Evolutionary conservation across 2,113 vertebrate species (phyloP).

Genomic region (Carassius carassius): DNA sequence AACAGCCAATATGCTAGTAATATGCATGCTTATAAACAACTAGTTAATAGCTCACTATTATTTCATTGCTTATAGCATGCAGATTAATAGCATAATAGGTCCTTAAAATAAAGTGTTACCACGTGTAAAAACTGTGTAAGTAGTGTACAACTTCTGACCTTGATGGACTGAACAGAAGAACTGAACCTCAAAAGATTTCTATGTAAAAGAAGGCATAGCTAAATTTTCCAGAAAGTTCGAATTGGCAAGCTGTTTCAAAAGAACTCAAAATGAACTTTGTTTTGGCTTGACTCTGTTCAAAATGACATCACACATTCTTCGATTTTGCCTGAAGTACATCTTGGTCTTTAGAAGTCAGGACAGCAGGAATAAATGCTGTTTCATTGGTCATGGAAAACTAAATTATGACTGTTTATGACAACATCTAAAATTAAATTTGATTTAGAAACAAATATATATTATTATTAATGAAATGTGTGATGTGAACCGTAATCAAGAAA

Average conservation of each 20-base stretch:
- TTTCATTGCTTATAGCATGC: too few relatives aligned
- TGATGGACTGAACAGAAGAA: not conserved
- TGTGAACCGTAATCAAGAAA: conserved; percentile 2
- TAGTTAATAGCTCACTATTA: too few relatives aligned
- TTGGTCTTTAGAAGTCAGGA: not conserved
- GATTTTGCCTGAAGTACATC: not conserved
- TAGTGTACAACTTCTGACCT: too few relatives aligned
- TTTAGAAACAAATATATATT: not conserved
- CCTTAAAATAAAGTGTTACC: too few relatives aligned
- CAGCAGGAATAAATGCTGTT: not conserved
- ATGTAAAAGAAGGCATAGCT: not conserved
- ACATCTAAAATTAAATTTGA: not conserved
- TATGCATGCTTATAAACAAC: too few relatives aligned
- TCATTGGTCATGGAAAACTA: not conserved
- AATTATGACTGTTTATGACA: not conserved
- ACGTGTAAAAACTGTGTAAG: too few relatives aligned
- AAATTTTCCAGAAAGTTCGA: not conserved
- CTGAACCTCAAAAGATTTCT: not conserved
- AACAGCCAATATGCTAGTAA: too few relatives aligned
- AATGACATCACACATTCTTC: not conserved
- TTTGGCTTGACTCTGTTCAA: not conserved
- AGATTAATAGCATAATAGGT: too few relatives aligned
- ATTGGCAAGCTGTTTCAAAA: not conserved
- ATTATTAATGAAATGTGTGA: not conserved
- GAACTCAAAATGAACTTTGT: not conserved